Evolutionary conservation across 2,113 vertebrate species (phyloP).

Genomic region (Grantiella picta): DNA sequence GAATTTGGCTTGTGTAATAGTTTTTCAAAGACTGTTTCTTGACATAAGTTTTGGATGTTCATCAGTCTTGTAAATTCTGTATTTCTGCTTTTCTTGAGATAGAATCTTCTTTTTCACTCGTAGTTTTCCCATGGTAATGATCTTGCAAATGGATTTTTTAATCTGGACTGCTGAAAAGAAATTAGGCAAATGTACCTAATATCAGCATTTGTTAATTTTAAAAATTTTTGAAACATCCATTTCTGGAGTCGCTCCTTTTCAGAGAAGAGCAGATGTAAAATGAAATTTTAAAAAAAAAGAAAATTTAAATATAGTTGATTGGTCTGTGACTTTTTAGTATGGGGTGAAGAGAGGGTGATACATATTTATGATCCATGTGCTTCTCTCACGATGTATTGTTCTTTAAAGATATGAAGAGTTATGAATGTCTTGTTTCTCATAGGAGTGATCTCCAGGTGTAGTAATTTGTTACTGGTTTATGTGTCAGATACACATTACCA

Average conservation of each 20-base stretch:
- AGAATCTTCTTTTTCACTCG: not conserved
- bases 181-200: not conserved
- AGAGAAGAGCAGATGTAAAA: not conserved
- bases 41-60: not conserved
- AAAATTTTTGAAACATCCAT: not conserved
- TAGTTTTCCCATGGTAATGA: not conserved
- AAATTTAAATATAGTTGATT: not conserved
- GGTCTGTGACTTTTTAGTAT: not conserved
- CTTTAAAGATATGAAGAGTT: not conserved
- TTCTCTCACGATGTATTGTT: not conserved
- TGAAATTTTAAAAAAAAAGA: not conserved
- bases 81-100: not conserved
- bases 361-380: not conserved
- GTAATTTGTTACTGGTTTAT: not conserved
- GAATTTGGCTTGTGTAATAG: not conserved
- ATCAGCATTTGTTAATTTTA: not conserved
- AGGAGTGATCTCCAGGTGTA: not conserved
- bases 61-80: not conserved
- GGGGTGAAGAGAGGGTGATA: not conserved
- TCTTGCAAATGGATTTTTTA: not conserved
- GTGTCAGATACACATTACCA: not conserved
- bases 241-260: not conserved
- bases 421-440: not conserved
- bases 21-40: not conserved
- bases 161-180: not conserved